These are phyloP conservation scores for Callipepla squamata DNA, from an alignment of 2,113 vertebrate genomes.

Conservation along the genomic window DNA sequence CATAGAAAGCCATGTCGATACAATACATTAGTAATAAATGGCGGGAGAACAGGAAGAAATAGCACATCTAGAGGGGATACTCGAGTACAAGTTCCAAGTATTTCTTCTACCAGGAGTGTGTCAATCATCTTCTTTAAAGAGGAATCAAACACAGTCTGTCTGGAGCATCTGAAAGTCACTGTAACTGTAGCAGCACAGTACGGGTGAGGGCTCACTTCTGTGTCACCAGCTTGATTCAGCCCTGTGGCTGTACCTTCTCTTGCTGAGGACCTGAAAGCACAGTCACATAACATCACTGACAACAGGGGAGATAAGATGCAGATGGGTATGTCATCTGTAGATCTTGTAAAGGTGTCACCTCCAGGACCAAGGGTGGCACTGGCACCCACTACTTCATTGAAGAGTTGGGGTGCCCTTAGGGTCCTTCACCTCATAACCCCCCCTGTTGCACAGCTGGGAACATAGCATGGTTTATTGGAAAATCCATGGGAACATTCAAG, in stretches of 20 bases:
- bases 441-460: not conserved
- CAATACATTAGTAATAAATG: not conserved
- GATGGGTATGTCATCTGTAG: not conserved
- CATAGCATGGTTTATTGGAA: not conserved
- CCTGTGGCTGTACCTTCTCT: not conserved
- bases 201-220: not conserved
- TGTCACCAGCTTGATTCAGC: accelerated
- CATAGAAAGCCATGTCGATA: not conserved
- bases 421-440: not conserved
- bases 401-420: not conserved
- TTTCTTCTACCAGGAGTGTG: not conserved
- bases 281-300: not conserved
- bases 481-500: not conserved
- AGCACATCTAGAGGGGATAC: not conserved
- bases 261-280: not conserved
- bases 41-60: not conserved
- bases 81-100: not conserved
- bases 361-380: not conserved
- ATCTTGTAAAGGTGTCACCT: not conserved
- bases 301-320: accelerated
- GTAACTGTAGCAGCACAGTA: not conserved
- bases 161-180: not conserved
- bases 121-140: not conserved
- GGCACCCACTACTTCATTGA: not conserved
- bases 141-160: not conserved